Evolutionary conservation across 2,113 vertebrate species (phyloP).

Genomic region (Podarcis cretensis): DNA sequence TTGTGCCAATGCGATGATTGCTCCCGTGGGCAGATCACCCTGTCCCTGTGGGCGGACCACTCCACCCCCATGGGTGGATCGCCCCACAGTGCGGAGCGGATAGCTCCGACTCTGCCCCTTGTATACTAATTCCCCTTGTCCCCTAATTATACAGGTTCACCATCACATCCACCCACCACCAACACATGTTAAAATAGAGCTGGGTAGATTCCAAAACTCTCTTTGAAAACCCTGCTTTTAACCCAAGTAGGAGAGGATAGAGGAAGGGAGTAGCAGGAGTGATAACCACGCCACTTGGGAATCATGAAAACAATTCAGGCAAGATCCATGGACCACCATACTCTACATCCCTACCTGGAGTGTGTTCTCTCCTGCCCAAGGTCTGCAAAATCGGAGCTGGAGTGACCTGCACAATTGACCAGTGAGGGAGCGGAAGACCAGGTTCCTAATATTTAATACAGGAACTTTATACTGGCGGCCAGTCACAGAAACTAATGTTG

Average conservation of each 20-base stretch:
- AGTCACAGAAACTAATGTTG: neutral
- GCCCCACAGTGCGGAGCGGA: too few species aligned
- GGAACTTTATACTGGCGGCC: neutral
- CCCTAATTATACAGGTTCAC: neutral
- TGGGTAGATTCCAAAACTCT: neutral
- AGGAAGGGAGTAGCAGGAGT: too few species aligned
- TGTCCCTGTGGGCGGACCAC: too few species aligned
- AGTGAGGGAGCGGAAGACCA: neutral
- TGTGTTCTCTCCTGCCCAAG: neutral
- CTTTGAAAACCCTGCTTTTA: neutral
- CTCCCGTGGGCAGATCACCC: too few species aligned
- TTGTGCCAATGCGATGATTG: too few species aligned
- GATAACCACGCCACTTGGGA: neutral
- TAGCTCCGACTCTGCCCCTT: too few species aligned
- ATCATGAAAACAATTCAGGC: neutral
- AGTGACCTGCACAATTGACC: too few species aligned
- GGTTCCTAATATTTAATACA: too few species aligned
- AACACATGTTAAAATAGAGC: neutral
- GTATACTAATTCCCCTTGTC: neutral
- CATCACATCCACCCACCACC: neutral
- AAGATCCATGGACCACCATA: neutral
- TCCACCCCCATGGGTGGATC: too few species aligned
- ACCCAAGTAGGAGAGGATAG: neutral
- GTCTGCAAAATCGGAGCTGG: neutral
- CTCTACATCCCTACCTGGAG: neutral